Base-by-base conservation (phyloP, 2,113 vertebrate species). In the Podarcis raffonei region DNA sequence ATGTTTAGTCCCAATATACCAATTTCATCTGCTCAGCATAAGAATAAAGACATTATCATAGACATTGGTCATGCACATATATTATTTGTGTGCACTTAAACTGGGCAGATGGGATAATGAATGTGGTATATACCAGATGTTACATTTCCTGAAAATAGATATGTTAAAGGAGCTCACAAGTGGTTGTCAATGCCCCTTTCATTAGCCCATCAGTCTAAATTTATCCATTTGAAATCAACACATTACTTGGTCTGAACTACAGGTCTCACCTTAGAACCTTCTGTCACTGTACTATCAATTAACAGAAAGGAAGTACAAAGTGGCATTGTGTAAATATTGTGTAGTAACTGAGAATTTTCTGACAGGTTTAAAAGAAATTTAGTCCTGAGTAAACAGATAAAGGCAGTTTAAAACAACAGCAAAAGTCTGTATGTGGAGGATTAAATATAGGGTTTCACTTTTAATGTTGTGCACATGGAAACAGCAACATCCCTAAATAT, bases 121-220 rank as follows among this genome's bases (percentile, higher is more conserved):
- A 91, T 93, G 83, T 90, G 93, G 93, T 93, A 84, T 35, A 83
- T 89, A 98, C 97, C 98, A 99, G 98, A 97, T 98, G 98, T 98
- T 97, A 94, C 91, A 91, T 96, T 98, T 98, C 98, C 98, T 98
- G 97, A 97, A 97, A 97, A 98, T 95, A 97, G 95, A 98, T 96
- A 98, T 96, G 96, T 98, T 97, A 97, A 95, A 95, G 93, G 82
- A 94, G 94, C 95, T 97, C 95, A 96, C 94, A 89, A 93, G 95
- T 94, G 94, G 90, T 94, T 97, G 97, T 97, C 97, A 97, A 93
- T 94, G 93, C 94, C 97, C 96, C 97, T 97, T 94, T 98, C 95
- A 98, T 98, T 98, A 98, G 94, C 91, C 94, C 94, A 95, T 97
- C 96, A 96, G 92, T 94, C 93, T 94, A 88, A 94, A 94, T 87